phyloP scores from a whole-genome alignment of 2,113 vertebrate genomes.

The Nesoenas mayeri region DNA sequence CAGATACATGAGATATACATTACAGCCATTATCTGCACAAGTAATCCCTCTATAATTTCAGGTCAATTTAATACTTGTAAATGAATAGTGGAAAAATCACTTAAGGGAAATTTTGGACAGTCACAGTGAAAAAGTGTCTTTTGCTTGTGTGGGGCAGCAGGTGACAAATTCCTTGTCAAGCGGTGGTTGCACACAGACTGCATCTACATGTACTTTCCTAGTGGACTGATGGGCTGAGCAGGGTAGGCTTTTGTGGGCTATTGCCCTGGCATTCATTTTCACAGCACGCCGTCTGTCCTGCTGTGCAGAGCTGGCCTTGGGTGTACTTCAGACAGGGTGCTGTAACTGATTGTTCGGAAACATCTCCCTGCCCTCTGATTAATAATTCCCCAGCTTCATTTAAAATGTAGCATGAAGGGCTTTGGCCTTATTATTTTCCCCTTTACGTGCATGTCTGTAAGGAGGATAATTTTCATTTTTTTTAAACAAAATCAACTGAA shows the following conservation, averaged over 20 bases:
- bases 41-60: background rate
- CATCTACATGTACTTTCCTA: background rate
- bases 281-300: fast-evolving
- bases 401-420: constrained; percentile 43
- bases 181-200: fast-evolving
- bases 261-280: fast-evolving
- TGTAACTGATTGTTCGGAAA: constrained; percentile 16
- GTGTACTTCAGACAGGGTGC: background rate
- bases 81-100: background rate
- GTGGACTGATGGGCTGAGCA: background rate
- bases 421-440: constrained; percentile 50
- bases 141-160: background rate
- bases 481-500: constrained; percentile 42
- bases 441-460: background rate
- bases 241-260: fast-evolving
- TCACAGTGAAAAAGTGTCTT: background rate
- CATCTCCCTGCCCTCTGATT: constrained; percentile 27
- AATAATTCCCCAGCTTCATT: constrained; percentile 32
- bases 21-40: background rate
- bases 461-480: constrained; percentile 6
- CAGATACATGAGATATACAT: fast-evolving
- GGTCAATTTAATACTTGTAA: background rate
- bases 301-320: background rate
- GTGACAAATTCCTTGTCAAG: background rate
- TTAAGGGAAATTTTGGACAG: background rate